Evolutionary conservation across 2,888 invertebrate genomes (phyloP), one percentile per base, ranked within the genome.

Genomic region (Cistogaster globosa): DNA sequence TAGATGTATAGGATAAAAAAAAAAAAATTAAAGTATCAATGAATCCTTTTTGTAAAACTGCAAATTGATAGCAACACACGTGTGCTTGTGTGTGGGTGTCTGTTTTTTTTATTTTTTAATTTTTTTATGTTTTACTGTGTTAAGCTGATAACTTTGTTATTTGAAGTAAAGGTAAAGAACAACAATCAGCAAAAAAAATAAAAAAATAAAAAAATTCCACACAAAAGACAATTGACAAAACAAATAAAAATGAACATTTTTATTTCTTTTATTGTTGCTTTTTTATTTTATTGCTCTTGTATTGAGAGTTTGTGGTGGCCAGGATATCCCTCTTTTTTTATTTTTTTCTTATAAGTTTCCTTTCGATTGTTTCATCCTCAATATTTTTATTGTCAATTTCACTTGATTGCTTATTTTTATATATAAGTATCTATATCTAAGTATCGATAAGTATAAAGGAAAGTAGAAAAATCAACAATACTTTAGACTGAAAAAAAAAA

Each of bases 141-240:
- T 85, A 85, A 85, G 82, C 81, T 69, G 74, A 82, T 85, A 85
- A 82, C 81, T 71, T 48, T 69, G 63, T 74, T 58, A 82, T 75
- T 85, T 65, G 63, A 58, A 63, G 69, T 63, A 81, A 74, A 81
- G 76, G 77, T 81, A 55, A 14, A 53, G 42, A 65, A 48, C 18
- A 20, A 58, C 38, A 22, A 53, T 18, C 16, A 75, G 16, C 48
- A 38, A 22, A 12, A 22, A 76, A 63, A 36, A 32, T n/a, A 62
- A 3, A 42, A 62, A 51, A 53, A 20, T 45, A 58, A 20, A 53
- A 53, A 8, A 53, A 0, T 42, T 5, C 0, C 2, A 20, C 12
- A 8, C 32, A 55, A 67, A 68, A 74, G 67, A 81, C 84, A 78
- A 75, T 85, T 85, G 76, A 65, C 77, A 78, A 85, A 85, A 85